phyloP scores from a whole-genome alignment of 2,113 vertebrate genomes.

The Alethe castanea region DNA sequence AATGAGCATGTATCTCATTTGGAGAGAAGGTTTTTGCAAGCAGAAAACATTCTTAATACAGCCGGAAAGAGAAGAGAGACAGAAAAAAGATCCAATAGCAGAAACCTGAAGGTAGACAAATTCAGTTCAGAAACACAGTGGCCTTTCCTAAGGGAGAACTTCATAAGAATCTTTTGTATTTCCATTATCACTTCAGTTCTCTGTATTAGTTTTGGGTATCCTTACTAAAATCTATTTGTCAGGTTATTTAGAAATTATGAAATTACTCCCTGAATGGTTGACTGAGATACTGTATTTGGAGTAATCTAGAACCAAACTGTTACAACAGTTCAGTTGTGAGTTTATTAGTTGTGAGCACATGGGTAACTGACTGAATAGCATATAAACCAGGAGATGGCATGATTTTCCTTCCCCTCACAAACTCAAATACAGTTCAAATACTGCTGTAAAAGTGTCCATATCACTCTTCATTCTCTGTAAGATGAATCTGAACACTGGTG shows the following conservation, averaged over 20 bases:
- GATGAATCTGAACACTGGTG: not conserved
- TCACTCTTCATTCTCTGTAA: not conserved
- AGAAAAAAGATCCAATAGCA: not conserved
- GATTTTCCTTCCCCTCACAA: not conserved
- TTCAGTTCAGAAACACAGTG: not conserved
- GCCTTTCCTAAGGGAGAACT: not conserved
- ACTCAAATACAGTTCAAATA: not conserved
- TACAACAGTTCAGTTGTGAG: not conserved
- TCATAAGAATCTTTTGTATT: not conserved
- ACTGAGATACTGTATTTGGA: not conserved
- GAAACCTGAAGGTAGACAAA: not conserved
- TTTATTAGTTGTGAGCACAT: not conserved
- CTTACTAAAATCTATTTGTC: not conserved
- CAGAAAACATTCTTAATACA: not conserved
- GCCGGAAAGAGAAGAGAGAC: not conserved
- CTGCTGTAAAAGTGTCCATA: not conserved
- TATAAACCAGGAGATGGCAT: not conserved
- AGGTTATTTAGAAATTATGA: not conserved
- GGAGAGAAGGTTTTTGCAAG: not conserved
- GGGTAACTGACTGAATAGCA: not conserved
- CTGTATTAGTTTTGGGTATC: not conserved
- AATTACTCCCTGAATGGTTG: not conserved
- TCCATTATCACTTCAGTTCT: not conserved
- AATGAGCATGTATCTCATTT: not conserved
- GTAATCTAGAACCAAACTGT: not conserved